Conservation (phyloP, 2,113 vertebrate genomes). For the Solenodon paradoxus region DNA sequence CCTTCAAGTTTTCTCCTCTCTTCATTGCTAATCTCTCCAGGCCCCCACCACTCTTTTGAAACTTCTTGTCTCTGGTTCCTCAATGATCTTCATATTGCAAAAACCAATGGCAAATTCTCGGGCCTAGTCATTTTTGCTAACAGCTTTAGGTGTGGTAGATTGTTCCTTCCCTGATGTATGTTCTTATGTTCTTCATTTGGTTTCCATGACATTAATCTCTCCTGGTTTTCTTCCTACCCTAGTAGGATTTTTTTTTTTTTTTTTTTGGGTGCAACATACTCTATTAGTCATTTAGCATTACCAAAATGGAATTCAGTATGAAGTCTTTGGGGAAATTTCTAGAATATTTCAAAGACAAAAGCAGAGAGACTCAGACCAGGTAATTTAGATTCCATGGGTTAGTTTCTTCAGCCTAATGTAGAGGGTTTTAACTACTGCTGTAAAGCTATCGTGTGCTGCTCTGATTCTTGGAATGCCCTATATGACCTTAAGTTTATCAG, state of each 20-base stretch:
- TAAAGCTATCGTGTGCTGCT: neutral
- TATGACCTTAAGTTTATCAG: neutral
- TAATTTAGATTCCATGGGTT: neutral
- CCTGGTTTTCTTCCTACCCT: neutral
- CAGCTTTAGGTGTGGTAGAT: neutral
- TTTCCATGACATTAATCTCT: neutral
- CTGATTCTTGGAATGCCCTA: neutral
- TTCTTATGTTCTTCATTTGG: neutral
- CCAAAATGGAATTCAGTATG: neutral
- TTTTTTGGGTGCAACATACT: neutral
- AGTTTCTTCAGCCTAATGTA: neutral
- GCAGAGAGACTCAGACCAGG: neutral
- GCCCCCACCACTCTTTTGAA: neutral
- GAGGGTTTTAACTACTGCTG: neutral
- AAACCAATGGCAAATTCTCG: neutral
- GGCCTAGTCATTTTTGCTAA: neutral
- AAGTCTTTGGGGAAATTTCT: neutral
- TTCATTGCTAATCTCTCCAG: neutral
- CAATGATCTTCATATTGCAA: neutral
- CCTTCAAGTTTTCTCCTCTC: neutral
- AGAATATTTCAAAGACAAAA: neutral
- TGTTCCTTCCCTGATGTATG: neutral
- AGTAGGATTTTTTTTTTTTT: neutral
- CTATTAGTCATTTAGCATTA: neutral
- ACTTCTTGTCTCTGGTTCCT: neutral